Evolutionary conservation across 2,113 vertebrate species (phyloP).

Genomic region (Ameiurus melas): DNA sequence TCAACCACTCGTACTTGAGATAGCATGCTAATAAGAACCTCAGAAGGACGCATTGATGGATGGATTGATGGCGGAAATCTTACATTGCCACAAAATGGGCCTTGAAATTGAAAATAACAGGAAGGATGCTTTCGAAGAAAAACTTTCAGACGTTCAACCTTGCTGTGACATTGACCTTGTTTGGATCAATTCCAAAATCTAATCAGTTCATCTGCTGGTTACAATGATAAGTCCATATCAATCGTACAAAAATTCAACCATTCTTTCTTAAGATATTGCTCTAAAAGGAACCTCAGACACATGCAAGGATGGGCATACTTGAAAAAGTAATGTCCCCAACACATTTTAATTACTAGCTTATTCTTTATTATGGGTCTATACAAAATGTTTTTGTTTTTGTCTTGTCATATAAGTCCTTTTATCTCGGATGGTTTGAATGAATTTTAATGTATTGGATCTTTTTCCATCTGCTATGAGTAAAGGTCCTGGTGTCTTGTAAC

Average conservation of each 20-base stretch:
- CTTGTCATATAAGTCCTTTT: not conserved
- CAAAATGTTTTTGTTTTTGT: not conserved
- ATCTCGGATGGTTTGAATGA: not conserved
- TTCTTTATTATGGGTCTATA: not conserved
- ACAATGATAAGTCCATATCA: not conserved
- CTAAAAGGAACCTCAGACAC: not conserved
- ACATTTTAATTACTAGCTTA: not conserved
- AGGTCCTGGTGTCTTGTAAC: not conserved
- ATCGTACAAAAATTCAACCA: not conserved
- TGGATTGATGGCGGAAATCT: not conserved
- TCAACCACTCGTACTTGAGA: not conserved
- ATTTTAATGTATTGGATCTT: not conserved
- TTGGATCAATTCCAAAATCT: not conserved
- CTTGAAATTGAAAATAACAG: not conserved
- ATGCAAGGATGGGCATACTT: not conserved
- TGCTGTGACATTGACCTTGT: not conserved
- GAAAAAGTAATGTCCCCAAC: not conserved
- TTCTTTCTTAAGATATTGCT: not conserved
- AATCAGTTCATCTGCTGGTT: not conserved
- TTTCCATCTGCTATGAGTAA: not conserved
- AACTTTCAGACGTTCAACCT: not conserved
- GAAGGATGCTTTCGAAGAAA: not conserved
- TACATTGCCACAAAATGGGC: not conserved
- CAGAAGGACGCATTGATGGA: too few species aligned
- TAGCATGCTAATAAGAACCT: not conserved